Evolutionary conservation across 1,140 invertebrate species (phyloP).

Genomic region (Proctacanthus coquilletti): DNA sequence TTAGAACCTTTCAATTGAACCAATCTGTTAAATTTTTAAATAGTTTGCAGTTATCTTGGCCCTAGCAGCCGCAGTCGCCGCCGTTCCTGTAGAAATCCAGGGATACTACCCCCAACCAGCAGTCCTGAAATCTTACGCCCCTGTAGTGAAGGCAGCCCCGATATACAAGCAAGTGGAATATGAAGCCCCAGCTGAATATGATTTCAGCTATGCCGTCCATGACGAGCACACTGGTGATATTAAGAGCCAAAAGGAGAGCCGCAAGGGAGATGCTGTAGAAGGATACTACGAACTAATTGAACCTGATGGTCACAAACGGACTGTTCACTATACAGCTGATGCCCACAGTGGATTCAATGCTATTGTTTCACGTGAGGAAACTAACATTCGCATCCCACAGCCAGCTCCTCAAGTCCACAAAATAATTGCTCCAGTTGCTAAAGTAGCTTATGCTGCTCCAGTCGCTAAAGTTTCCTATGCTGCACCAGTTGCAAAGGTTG

Average conservation of each 20-base stretch:
- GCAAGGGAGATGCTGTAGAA: slow-evolving; percentile 24
- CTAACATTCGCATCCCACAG: slow-evolving; percentile 26
- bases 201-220: slow-evolving; percentile 22
- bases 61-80: too few species aligned
- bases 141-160: too few species aligned
- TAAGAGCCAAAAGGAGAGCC: slow-evolving; percentile 15
- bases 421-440: neutral
- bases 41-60: too few species aligned
- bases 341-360: slow-evolving; percentile 30
- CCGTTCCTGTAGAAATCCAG: too few species aligned
- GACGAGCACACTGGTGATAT: slow-evolving; percentile 23
- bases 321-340: slow-evolving; percentile 31
- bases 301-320: slow-evolving; percentile 30
- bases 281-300: slow-evolving; percentile 30
- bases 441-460: neutral
- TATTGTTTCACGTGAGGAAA: slow-evolving; percentile 26
- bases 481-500: neutral
- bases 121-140: too few species aligned
- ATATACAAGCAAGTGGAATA: too few species aligned
- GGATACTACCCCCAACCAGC: too few species aligned
- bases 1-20: too few species aligned
- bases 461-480: slow-evolving; percentile 2
- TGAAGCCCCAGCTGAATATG: slow-evolving; percentile 20
- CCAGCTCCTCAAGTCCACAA: too few species aligned
- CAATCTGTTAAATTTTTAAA: too few species aligned